Conservation (phyloP, 1,140 invertebrate genomes). For the Arctopsyche grandis region DNA sequence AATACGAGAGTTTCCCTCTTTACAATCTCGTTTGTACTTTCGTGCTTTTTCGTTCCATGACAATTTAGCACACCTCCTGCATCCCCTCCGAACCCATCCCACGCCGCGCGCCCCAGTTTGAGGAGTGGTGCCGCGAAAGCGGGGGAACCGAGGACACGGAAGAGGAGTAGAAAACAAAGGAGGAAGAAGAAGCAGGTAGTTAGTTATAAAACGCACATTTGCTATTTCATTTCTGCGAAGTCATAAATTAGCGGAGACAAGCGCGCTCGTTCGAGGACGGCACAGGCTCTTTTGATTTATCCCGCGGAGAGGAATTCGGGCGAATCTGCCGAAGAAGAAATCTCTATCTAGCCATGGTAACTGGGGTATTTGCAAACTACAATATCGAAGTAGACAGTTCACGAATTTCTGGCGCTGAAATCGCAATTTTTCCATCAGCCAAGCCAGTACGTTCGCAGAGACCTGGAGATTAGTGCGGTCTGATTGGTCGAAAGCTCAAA, state of each 20-base stretch:
- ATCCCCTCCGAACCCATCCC: neutral
- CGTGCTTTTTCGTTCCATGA: conserved; percentile 44
- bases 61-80: conserved; percentile 42
- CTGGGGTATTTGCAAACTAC: neutral
- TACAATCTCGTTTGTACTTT: conserved; percentile 30
- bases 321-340: conserved; percentile 22
- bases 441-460: no score
- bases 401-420: neutral
- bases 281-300: conserved; percentile 28
- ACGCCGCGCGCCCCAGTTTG: neutral
- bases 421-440: neutral
- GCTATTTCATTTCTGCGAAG: conserved; percentile 50
- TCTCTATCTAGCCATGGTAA: neutral
- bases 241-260: conserved; percentile 51
- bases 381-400: neutral
- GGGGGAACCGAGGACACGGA: conserved; percentile 2
- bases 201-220: conserved; percentile 49
- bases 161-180: conserved; percentile 31
- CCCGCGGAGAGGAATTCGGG: neutral
- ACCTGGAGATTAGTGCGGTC: neutral
- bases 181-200: conserved; percentile 28
- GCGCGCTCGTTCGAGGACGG: conserved; percentile 44
- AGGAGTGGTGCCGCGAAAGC: neutral
- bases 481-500: conserved; percentile 4
- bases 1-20: conserved; percentile 38